Evolutionary conservation across 2,797 vertebrate species (phyloP), one percentile per base, ranked within the genome.

Genomic region (Apogon talboti): DNA sequence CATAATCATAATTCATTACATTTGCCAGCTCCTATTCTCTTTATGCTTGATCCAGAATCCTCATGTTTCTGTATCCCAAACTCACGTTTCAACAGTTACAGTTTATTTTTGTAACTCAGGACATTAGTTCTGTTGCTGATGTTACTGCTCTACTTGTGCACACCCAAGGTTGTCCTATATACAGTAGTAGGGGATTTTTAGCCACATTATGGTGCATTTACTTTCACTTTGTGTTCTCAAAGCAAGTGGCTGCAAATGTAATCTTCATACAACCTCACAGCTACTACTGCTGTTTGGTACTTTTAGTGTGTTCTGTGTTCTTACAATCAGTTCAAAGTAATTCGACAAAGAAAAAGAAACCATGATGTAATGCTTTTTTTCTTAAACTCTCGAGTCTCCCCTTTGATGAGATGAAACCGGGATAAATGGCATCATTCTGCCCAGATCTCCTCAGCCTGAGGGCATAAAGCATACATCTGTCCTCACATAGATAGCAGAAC

Each of bases 401-500:
- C 3, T 19, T 5, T 47, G 12, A 30, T 41, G n/a, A 63, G 21
- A 16, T 41, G 16, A 40, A 55, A 63, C 10, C 47, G 40, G 38
- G 11, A 2, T 24, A 49, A 69, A 58, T 51, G 44, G 41, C 19
- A 18, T 16, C 10, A 13, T 40, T 65, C 10, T 19, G 7, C 12
- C 28, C 21, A 49, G 41, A 28, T 2, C 3, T 13, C 49, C 11
- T 43, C 10, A 28, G 2, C 3, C 3, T n/a, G n/a, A 44, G 19
- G 14, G 11, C 5, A 1, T 28, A 37, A 63, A 48, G 13, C 55
- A 53, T 7, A 10, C 48, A 52, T 11, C 21, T 6, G 14, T 55
- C 30, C 33, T 24, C 47, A 49, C 37, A 48, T 28, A 42, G 35
- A 40, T 12, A 65, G 43, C 42, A 28, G 52, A n/a, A 21, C 28